phyloP scores from a whole-genome alignment of 2,888 invertebrate species.

The Cantharis flavilabris region DNA sequence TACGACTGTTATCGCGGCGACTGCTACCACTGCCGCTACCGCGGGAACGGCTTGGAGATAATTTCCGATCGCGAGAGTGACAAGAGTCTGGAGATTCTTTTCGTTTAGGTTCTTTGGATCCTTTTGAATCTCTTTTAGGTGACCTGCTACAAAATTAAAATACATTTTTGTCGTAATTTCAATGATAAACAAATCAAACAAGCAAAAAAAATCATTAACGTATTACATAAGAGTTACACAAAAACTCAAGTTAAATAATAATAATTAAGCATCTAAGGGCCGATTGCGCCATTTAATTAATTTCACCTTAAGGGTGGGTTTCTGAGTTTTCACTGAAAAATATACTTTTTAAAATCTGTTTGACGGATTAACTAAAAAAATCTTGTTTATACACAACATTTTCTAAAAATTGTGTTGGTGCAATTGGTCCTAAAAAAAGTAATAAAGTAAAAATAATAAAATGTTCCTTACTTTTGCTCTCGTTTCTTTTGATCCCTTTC shows the following conservation, averaged over 20 bases:
- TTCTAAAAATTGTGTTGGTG: background rate
- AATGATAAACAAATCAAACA: background rate
- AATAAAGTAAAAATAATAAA: background rate
- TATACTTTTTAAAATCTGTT: too few relatives aligned
- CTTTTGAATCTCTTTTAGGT: constrained; percentile 49
- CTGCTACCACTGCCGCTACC: constrained; percentile 40
- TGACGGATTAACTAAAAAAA: too few relatives aligned
- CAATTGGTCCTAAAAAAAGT: background rate
- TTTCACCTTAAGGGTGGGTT: too few relatives aligned
- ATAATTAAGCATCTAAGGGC: background rate
- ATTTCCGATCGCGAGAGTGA: constrained; percentile 51
- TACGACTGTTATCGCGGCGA: constrained; percentile 45
- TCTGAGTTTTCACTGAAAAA: too few relatives aligned
- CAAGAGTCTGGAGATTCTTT: constrained; percentile 54
- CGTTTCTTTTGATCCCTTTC: constrained; percentile 43
- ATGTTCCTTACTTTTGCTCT: constrained; percentile 35
- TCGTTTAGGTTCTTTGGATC: constrained; percentile 47
- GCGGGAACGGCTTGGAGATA: constrained; percentile 47
- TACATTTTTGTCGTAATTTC: background rate
- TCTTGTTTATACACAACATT: too few relatives aligned
- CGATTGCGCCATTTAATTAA: too few relatives aligned
- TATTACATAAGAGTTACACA: too few relatives aligned
- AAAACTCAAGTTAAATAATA: background rate
- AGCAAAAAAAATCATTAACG: too few relatives aligned
- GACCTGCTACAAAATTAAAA: constrained; percentile 33